Conservation (phyloP, 2,888 invertebrate genomes). For the Synanthedon vespiformis region DNA sequence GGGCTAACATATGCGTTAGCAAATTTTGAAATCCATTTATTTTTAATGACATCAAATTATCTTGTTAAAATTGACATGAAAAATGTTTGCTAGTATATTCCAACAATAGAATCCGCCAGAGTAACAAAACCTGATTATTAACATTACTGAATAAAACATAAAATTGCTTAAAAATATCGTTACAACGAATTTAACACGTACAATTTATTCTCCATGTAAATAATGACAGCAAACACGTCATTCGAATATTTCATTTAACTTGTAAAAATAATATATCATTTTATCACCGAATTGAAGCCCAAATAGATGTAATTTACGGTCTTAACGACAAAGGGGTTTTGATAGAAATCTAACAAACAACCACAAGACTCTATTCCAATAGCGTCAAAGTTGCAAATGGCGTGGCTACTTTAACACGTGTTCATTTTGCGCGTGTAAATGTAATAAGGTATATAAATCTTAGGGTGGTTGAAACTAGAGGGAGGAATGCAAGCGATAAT, state of each 20-base stretch:
- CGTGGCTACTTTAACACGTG: slow-evolving; percentile 34
- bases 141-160: too few species aligned
- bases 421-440: slow-evolving; percentile 62
- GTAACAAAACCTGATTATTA: too few species aligned
- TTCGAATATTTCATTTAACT: background rate
- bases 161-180: too few species aligned
- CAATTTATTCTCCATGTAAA: slow-evolving; percentile 5
- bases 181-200: too few species aligned
- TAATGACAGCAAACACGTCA: slow-evolving; percentile 33
- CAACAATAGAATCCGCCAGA: too few species aligned
- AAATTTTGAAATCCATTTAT: too few species aligned
- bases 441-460: slow-evolving; percentile 64
- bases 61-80: too few species aligned
- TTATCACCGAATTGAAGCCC: slow-evolving; percentile 53
- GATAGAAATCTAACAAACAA: background rate
- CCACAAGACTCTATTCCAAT: background rate
- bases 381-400: slow-evolving; percentile 46
- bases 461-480: slow-evolving; percentile 22
- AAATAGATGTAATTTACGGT: slow-evolving; percentile 59
- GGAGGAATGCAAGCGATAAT: background rate
- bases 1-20: too few species aligned
- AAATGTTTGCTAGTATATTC: too few species aligned
- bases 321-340: slow-evolving; percentile 40
- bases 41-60: too few species aligned
- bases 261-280: slow-evolving; percentile 44